phyloP scores from a whole-genome alignment of 92 coral and sea anemone species.

The Montipora capitata region DNA sequence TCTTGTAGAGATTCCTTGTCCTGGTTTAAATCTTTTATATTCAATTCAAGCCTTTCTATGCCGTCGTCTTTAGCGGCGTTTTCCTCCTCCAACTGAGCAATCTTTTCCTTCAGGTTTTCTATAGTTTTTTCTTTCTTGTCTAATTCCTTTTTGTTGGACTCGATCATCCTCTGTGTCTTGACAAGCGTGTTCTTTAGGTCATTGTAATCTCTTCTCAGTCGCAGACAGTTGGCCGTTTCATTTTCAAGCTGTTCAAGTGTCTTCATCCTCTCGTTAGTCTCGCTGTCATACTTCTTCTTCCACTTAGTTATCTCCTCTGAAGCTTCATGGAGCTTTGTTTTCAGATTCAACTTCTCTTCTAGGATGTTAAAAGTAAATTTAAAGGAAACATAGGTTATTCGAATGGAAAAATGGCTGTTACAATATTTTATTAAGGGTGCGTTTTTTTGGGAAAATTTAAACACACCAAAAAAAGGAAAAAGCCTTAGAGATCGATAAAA shows the following conservation, averaged over 20 bases:
- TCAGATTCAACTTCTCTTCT: constrained; percentile 43
- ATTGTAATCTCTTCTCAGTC: constrained; percentile 69
- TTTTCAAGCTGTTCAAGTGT: constrained; percentile 81
- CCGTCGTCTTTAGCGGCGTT: constrained; percentile 68
- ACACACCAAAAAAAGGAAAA: too few species aligned
- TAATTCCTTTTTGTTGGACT: constrained; percentile 72
- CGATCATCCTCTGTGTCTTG: constrained; percentile 78
- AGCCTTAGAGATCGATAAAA: too few species aligned
- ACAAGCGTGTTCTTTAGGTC: constrained; percentile 70
- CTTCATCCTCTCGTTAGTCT: constrained; percentile 71
- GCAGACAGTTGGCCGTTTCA: constrained; percentile 73
- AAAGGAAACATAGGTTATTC: background rate
- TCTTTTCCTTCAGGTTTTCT: constrained; percentile 75
- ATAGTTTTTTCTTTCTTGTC: constrained; percentile 78
- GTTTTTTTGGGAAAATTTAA: background rate
- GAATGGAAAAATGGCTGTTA: background rate
- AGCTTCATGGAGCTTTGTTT: constrained; percentile 70
- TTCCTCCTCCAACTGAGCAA: constrained; percentile 65
- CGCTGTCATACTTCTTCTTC: constrained; percentile 68
- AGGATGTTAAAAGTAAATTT: background rate
- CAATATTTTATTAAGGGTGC: background rate
- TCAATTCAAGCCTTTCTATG: constrained; percentile 53
- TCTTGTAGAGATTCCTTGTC: constrained; percentile 79
- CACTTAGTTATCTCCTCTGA: constrained; percentile 76
- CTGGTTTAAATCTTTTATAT: constrained; percentile 61